Base-by-base conservation (phyloP, 2,113 vertebrate genomes). In the Psephotus haematonotus region DNA sequence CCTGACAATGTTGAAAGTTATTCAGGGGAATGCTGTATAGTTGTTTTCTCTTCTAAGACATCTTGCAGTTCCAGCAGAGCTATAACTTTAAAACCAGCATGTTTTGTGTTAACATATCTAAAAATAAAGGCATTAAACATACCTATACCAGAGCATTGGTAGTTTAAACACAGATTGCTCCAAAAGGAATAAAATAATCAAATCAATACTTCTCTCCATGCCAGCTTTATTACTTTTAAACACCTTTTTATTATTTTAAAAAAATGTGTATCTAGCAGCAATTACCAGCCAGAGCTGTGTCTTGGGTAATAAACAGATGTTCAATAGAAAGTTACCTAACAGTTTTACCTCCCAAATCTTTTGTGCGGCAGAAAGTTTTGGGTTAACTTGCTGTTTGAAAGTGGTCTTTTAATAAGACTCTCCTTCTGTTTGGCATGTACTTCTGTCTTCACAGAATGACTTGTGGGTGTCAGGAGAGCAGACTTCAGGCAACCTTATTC, bases 51-150 rank as follows among this genome's bases (percentile, higher is more conserved):
- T 88, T 81, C 72, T 96, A 41, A 49, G 35, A 60, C 17, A 52
- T 87, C 33, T 75, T 72, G 4, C 14, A 44, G 43, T 88, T 92
- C 52, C 44, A n/a, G 35, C 24, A 79, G 50, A 70, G 15, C 13
- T 86, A 29, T 46, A 55, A 71, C 68, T 92, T 90, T 53, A 47
- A 91, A 93, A 76, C 7, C 28, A 62, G 0, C 62, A 29, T 67
- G 7, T 93, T 88, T 74, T 70, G 11, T 63, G 44, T 86, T 96
- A 50, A 33, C 27, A 28, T 91, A 71, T 37, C 52, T 95, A 88
- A 82, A 96, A 93, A 50, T 82, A 89, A 87, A 89, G 69, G 43
- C 17, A 39, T 95, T 84, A 83, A 80, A 92, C 82, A 63, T 79
- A 59, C 44, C 64, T 86, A 19, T 64, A 31, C 17, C 14, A 64